Evolutionary conservation across 2,113 vertebrate genomes (phyloP), one percentile per base, ranked within the genome.

Genomic region (Speoplatyrhinus poulsoni): DNA sequence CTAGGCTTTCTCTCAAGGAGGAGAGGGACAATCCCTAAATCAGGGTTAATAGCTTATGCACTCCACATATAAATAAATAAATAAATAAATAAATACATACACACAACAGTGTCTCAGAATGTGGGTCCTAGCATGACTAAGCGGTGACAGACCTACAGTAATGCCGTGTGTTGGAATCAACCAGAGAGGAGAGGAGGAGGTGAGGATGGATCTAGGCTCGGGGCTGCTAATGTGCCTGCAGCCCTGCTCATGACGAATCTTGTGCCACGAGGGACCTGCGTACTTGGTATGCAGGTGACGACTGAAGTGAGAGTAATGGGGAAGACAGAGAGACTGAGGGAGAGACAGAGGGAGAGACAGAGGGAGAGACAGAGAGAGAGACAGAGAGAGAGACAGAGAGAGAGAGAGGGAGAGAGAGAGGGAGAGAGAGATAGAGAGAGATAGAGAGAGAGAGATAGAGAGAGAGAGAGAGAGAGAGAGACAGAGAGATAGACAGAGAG

Each of bases 241-340:
- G 66, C 52, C 68, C 69, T 4, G 17, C 77, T 66, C 66, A 50
- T 57, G 78, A 81, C 52, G 17, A 75, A 67, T 62, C 67, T 56
- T 72, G 55, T 74, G 65, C 74, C 72, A 71, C 4, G 56, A 46
- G 72, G 75, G 71, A 82, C 9, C 46, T 53, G 11, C 62, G 70
- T 74, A 70, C 85, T 85, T 84, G 79, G 69, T 80, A 82, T 89
- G 80, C 80, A 79, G 80, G 83, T 77, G 47, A 80, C 66, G 67
- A 52, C 66, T 48, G 55, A 74, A 69, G 67, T 52, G 67, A 80
- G 32, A 63, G 53, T 69, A 68, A 55, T 15, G 60, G 57, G 19
- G 63, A 46, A 3, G 3, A 62, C 63, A 26, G 26, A 26, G 26
- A 26, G 26, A 26, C 12, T 19, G 11, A n/a, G 57, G 67, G 59